phyloP scores from a whole-genome alignment of 2,797 vertebrate species.

The Tenualosa ilisha region DNA sequence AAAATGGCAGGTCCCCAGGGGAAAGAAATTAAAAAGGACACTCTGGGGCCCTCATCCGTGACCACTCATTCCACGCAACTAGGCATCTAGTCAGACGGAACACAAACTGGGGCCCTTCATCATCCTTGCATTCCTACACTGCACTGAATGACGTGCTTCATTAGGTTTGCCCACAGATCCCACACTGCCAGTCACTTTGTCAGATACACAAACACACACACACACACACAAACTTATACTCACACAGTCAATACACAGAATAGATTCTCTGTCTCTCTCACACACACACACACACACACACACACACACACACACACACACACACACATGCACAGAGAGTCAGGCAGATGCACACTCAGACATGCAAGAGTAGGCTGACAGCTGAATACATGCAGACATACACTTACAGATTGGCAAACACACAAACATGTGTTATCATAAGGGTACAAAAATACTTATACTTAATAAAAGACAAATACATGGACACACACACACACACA shows the following conservation, averaged over 20 bases:
- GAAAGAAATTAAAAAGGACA: slow-evolving; percentile 33
- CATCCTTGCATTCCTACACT: slow-evolving; percentile 18
- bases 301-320: not conserved
- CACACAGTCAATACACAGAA: not conserved
- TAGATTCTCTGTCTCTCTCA: not conserved
- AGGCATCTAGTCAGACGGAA: slow-evolving; percentile 26
- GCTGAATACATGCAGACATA: not conserved
- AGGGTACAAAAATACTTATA: too few species aligned
- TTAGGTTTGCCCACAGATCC: slow-evolving; percentile 24
- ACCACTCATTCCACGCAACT: slow-evolving; percentile 35
- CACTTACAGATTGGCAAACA: not conserved
- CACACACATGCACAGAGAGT: not conserved
- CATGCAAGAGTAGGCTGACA: not conserved
- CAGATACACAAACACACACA: slow-evolving; percentile 38
- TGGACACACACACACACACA: slow-evolving; percentile 29
- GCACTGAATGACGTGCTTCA: slow-evolving; percentile 29
- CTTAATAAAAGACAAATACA: not conserved
- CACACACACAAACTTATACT: slow-evolving; percentile 39
- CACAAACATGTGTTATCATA: not conserved
- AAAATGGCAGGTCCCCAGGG: slow-evolving; percentile 36
- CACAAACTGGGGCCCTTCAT: slow-evolving; percentile 2
- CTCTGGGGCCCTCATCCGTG: slow-evolving; percentile 1
- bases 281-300: slow-evolving; percentile 19
- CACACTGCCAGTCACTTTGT: slow-evolving; percentile 21
- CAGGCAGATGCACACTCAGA: not conserved